phyloP scores from a whole-genome alignment of 2,113 vertebrate species.

The Austrofundulus limnaeus region DNA sequence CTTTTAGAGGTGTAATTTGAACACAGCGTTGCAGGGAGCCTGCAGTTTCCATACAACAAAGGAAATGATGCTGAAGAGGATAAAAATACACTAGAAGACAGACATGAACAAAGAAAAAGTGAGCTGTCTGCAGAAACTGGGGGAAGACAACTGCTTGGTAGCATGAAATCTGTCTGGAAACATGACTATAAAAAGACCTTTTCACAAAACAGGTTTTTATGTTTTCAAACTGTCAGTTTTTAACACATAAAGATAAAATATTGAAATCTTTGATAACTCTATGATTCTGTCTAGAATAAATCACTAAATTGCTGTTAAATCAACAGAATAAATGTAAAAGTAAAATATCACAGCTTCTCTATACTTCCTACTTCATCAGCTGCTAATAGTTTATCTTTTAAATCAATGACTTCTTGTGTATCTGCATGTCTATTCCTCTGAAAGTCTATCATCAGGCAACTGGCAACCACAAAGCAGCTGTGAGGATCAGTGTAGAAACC shows the following conservation, averaged over 20 bases:
- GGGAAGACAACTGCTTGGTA: neutral
- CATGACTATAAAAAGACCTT: neutral
- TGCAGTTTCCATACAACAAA: constrained; percentile 13
- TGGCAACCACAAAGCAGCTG: constrained; percentile 64
- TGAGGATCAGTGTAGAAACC: constrained; percentile 65
- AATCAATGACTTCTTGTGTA: constrained; percentile 14
- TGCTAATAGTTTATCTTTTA: neutral
- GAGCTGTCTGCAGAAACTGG: neutral
- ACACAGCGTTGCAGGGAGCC: constrained; percentile 6
- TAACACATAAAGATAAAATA: neutral
- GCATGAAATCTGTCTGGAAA: constrained; percentile 1
- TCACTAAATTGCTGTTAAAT: neutral
- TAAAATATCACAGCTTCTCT: neutral
- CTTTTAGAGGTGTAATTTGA: constrained; percentile 30
- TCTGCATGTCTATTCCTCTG: constrained; percentile 20
- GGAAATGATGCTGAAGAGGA: neutral
- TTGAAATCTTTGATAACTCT: neutral
- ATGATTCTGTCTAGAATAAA: neutral
- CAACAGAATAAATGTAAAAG: neutral
- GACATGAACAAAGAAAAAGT: neutral
- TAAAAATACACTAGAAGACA: neutral
- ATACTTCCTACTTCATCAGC: neutral
- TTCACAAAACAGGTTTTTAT: neutral
- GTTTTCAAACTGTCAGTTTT: neutral
- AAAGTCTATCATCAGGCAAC: constrained; percentile 27